These are phyloP conservation scores for Pinna nobilis DNA, from an alignment of 1,140 invertebrate species.

Conservation along the genomic window DNA sequence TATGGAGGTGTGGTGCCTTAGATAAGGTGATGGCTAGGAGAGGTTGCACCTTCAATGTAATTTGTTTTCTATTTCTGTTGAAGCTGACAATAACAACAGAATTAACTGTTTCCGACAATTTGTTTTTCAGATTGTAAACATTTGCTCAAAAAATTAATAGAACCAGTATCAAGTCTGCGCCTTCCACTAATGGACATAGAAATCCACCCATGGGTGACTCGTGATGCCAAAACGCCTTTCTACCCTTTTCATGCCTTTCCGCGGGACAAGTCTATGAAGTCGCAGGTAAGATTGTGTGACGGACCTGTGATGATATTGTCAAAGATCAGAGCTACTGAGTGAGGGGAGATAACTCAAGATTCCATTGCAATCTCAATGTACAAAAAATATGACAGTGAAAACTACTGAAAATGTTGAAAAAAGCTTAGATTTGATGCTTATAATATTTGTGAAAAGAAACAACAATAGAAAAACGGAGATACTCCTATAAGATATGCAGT, in stretches of 20 bases:
- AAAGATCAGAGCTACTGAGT: neutral
- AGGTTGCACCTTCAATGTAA: no score
- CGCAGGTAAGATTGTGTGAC: conserved; percentile 58
- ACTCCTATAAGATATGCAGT: no score
- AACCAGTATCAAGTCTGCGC: conserved; percentile 68
- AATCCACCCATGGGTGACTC: conserved; percentile 73
- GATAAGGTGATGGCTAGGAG: no score
- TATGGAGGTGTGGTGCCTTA: no score
- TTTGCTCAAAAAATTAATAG: conserved; percentile 70
- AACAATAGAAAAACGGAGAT: neutral
- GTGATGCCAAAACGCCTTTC: conserved; percentile 66
- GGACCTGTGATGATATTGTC: neutral
- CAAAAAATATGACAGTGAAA: neutral
- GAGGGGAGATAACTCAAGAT: neutral
- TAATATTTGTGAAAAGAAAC: neutral
- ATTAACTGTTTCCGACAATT: neutral
- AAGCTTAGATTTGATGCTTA: neutral
- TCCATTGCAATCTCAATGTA: neutral
- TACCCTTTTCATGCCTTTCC: conserved; percentile 64
- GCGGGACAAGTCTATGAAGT: conserved; percentile 61
- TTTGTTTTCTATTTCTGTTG: no score
- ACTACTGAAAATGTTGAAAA: neutral
- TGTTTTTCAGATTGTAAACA: conserved; percentile 66
- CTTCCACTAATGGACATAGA: conserved; percentile 70
- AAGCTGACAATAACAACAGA: neutral